These are phyloP conservation scores for Meriones psammophilus DNA, from an alignment of 2,797 vertebrate genomes.

Conservation along the genomic window DNA sequence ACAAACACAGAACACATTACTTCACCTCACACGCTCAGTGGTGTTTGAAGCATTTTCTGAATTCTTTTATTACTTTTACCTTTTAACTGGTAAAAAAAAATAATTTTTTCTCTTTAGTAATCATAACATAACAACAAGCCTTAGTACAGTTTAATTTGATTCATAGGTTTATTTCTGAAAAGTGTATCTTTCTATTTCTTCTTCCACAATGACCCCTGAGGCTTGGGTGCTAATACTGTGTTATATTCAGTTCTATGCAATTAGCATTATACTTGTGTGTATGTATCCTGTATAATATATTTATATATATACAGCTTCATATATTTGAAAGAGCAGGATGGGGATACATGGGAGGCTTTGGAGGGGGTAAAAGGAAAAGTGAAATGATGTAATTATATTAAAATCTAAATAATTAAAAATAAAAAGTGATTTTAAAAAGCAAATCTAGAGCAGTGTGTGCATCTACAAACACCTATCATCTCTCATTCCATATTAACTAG, in stretches of 20 bases:
- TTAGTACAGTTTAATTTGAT: background rate
- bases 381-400: background rate
- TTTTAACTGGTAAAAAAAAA: background rate
- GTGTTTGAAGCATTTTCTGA: conserved; percentile 41
- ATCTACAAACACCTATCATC: background rate
- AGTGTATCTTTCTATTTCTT: no score
- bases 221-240: background rate
- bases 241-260: background rate
- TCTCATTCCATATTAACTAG: background rate
- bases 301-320: background rate
- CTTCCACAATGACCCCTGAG: background rate
- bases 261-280: background rate
- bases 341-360: no score
- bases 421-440: background rate
- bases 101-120: conserved; percentile 14
- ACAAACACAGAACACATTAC: background rate
- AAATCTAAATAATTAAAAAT: background rate
- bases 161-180: background rate
- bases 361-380: background rate
- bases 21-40: conserved; percentile 21
- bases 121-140: background rate
- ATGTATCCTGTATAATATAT: background rate
- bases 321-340: background rate
- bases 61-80: background rate
- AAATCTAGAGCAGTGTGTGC: background rate